Base-by-base conservation (phyloP, 2,113 vertebrate genomes). In the Dolichotis patagonum region DNA sequence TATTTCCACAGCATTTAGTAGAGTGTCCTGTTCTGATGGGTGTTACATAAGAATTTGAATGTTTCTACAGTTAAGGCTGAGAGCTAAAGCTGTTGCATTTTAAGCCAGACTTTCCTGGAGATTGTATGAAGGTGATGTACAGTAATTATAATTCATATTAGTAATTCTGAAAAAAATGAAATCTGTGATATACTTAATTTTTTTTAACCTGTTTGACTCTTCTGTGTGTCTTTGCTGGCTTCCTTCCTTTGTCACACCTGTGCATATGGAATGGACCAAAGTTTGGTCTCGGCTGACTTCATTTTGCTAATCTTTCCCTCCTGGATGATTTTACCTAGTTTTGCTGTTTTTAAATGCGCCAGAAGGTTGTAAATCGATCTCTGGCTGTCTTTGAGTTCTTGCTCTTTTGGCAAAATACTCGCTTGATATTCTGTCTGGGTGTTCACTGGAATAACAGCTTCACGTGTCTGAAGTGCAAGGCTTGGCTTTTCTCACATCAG, bases 241-340 rank as follows among this genome's bases (percentile, higher is more conserved):
- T n/a, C n/a, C n/a, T n/a, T 81, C 4, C 22, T 60, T 16, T 26
- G 10, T 78, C 41, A 83, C 46, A 78, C 65, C 13, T 92, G 56
- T 32, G 16, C 32, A 56, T 84, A 3, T 4, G 35, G 49, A 75
- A 20, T n/a, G 35, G 67, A 49, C 14, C n/a, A 41, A 28, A 38
- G 13, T 94, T 73, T 49, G 41, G 58, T 78, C 20, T 91, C 6
- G 12, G 43, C n/a, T 97, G 67, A 41, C 58, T 65, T 82, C 3
- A 10, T 65, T 88, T 94, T 83, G 54, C 49, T 7, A 2, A 49
- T 91, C 30, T 71, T 54, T 90, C 46, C 28, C n/a, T 12, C 85
- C 22, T 30, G 2, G 71, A 92, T 73, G 41, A 43, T 94, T 96
- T 85, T 81, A 56, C 73, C 52, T 85, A 67, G 52, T 95, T 85